Conservation (phyloP, 2,113 vertebrate species). For the Pteronura brasiliensis region DNA sequence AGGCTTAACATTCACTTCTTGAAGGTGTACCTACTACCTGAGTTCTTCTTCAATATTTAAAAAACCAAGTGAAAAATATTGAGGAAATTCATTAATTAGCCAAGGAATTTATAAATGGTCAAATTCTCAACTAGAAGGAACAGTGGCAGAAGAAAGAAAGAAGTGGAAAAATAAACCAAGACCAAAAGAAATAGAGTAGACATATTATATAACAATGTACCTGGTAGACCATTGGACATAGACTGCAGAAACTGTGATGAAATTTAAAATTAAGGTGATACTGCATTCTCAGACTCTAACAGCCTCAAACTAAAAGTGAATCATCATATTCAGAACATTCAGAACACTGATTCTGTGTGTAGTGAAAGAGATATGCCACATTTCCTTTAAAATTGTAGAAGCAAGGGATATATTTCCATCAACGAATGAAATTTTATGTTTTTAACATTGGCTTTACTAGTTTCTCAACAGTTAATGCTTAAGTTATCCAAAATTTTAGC, state of each 20-base stretch:
- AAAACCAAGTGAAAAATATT: neutral
- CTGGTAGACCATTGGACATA: neutral
- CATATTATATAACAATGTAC: neutral
- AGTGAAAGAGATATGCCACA: neutral
- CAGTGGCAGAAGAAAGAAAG: neutral
- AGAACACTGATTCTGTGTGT: neutral
- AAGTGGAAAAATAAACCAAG: neutral
- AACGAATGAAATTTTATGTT: neutral
- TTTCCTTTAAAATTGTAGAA: neutral
- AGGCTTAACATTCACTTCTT: neutral
- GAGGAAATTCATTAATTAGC: neutral
- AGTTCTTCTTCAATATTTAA: neutral
- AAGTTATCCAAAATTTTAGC: neutral
- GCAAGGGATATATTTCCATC: fast-evolving
- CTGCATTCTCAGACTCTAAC: neutral
- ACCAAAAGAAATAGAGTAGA: neutral
- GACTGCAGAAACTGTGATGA: neutral
- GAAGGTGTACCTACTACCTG: neutral
- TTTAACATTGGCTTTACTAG: neutral
- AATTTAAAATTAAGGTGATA: neutral
- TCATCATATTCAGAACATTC: neutral
- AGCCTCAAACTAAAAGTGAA: neutral
- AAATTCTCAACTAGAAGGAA: neutral
- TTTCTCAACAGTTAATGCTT: neutral
- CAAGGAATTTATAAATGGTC: neutral